Conservation (phyloP, 2,888 invertebrate genomes). For the Nephrocerus scutellatus region DNA sequence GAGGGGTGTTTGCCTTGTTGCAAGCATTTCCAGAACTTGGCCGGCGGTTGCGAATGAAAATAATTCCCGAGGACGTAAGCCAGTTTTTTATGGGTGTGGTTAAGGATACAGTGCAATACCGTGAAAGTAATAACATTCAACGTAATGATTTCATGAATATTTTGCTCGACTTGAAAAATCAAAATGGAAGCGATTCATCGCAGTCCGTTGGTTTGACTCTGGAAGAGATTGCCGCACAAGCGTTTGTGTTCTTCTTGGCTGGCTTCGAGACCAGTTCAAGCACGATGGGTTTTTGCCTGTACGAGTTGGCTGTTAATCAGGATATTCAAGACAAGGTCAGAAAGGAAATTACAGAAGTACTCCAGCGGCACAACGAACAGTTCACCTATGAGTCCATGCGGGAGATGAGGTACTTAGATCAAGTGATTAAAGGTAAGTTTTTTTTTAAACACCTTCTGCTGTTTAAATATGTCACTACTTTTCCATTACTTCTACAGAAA, state of each 20-base stretch:
- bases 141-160: slow-evolving; percentile 52
- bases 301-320: slow-evolving; percentile 32
- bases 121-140: slow-evolving; percentile 38
- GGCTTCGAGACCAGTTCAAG: slow-evolving; percentile 53
- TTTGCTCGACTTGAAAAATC: slow-evolving; percentile 48
- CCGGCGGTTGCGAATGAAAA: slow-evolving; percentile 27
- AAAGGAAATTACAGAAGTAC: slow-evolving; percentile 29
- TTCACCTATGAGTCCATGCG: slow-evolving; percentile 33
- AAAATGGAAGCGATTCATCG: slow-evolving; percentile 18
- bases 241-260: slow-evolving; percentile 52
- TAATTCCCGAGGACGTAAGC: slow-evolving; percentile 28
- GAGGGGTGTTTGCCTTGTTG: slow-evolving; percentile 23
- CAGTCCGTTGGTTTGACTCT: slow-evolving; percentile 44
- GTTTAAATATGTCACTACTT: not conserved
- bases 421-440: slow-evolving; percentile 32
- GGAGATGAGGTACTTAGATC: slow-evolving; percentile 33
- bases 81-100: slow-evolving; percentile 38
- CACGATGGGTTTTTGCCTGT: slow-evolving; percentile 46
- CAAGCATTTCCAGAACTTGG: slow-evolving; percentile 29
- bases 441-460: not conserved
- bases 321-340: slow-evolving; percentile 32
- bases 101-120: slow-evolving; percentile 40
- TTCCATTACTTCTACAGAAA: slow-evolving; percentile 35
- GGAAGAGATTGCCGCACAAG: slow-evolving; percentile 52
- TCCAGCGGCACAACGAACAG: slow-evolving; percentile 25